Conservation (phyloP, 2,888 invertebrate species). For the Cordilura impudica region DNA sequence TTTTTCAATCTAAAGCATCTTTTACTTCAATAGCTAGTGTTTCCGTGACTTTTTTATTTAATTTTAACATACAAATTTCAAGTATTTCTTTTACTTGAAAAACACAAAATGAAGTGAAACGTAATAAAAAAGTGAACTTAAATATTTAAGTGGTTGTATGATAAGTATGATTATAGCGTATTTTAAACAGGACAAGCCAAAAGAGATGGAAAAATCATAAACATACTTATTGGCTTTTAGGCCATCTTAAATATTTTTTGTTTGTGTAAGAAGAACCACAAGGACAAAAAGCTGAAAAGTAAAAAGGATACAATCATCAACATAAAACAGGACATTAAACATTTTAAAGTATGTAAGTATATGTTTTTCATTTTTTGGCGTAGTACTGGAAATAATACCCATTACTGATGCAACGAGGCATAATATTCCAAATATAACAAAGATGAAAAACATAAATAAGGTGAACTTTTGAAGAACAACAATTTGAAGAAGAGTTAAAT, state of each 20-base stretch:
- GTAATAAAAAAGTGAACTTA: constrained; percentile 38
- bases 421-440: neutral
- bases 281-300: constrained; percentile 24
- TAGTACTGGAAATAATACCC: constrained; percentile 58
- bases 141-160: constrained; percentile 51
- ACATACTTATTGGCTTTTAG: constrained; percentile 56
- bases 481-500: constrained; percentile 4
- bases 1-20: too few relatives aligned
- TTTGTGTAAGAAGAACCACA: constrained; percentile 55
- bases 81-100: neutral
- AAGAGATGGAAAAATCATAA: neutral
- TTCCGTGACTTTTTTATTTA: neutral
- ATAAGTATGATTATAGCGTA: constrained; percentile 52
- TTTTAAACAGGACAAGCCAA: constrained; percentile 24
- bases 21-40: neutral
- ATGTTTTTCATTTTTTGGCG: constrained; percentile 2
- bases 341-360: neutral
- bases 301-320: constrained; percentile 13
- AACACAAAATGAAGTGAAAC: constrained; percentile 27
- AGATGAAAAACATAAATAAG: neutral
- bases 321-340: constrained; percentile 15
- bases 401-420: constrained; percentile 57
- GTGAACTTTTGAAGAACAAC: constrained; percentile 28
- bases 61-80: neutral
- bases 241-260: constrained; percentile 47